Evolutionary conservation across 1,140 invertebrate genomes (phyloP).

Genomic region (Mactra quadrangularis): DNA sequence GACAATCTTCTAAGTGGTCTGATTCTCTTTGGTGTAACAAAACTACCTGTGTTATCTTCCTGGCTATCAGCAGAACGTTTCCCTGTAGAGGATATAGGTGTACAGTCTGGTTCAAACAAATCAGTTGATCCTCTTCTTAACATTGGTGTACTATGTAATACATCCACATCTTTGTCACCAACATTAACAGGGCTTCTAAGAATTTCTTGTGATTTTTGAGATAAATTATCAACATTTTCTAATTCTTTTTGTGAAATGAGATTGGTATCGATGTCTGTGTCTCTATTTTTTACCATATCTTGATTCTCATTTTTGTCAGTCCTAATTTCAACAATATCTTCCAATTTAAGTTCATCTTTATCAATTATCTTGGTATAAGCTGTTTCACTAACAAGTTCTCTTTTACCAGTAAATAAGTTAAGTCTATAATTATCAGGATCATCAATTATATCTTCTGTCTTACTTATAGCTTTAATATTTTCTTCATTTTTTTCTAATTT

Average conservation of each 20-base stretch:
- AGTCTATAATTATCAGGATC: conserved; percentile 36
- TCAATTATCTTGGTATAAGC: not conserved
- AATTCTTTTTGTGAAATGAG: not conserved
- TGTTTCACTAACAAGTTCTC: not conserved
- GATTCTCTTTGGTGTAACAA: conserved; percentile 66
- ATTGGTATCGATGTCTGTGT: not conserved
- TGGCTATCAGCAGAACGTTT: conserved; percentile 12
- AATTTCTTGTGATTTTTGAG: not conserved
- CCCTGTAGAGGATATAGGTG: conserved; percentile 65
- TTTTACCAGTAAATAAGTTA: conserved; percentile 20
- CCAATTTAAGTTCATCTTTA: not conserved
- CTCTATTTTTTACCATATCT: not conserved
- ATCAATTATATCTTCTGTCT: not conserved
- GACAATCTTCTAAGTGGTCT: conserved; percentile 67
- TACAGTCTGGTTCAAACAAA: conserved; percentile 65
- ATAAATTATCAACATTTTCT: conserved; percentile 1
- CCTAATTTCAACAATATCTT: not conserved
- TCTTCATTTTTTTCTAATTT: not conserved
- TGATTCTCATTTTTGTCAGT: not conserved
- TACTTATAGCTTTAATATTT: not conserved
- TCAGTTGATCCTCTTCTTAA: conserved; percentile 49
- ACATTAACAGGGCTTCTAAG: not conserved
- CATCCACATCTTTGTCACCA: not conserved
- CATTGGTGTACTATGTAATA: conserved; percentile 71
- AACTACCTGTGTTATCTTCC: conserved; percentile 21